Base-by-base conservation (phyloP, 2,797 vertebrate genomes). In the Echiichthys vipera region DNA sequence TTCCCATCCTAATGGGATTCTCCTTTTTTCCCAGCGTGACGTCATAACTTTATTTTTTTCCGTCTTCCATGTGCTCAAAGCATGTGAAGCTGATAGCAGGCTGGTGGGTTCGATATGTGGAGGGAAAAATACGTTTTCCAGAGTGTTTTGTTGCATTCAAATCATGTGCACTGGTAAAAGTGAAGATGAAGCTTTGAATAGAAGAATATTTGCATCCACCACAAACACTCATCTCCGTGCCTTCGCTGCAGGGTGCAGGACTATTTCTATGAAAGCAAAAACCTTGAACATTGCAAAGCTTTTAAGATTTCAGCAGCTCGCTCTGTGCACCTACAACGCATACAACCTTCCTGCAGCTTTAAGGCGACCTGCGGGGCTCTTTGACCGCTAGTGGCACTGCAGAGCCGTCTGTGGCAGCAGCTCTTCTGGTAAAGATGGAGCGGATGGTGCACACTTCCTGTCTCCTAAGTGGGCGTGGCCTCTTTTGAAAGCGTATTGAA, bases 21-120 rank as follows among this genome's bases (percentile, higher is more conserved):
- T 81, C 62, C 53, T 32, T 64, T 62, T 72, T 77, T 43, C 73
- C 77, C 79, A 67, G 51, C 0, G 3, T 82, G 55, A 78, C 63
- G 42, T 77, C 76, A 77, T n/a, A 24, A 53, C 37, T 18, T 12
- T 30, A 43, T 39, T n/a, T 63, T 20, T 4, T 22, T 30, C n/a
- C n/a, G n/a, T 11, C 11, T 1, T 34, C 14, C 14, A 22, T 8
- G 6, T 43, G 54, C 57, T 57, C 1, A 4, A n/a, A 30, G 59
- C 37, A 0, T 46, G 22, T 18, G 30, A 56, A n/a, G 34, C 17
- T 15, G 20, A 39, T 10, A 17, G n/a, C 22, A 18, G 50, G 32
- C 53, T 20, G 56, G 7, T 29, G 58, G 18, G 49, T 22, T 34
- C 5, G 22, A 54, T 32, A 69, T 25, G 24, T 29, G 54, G 37